Base-by-base conservation (phyloP, 2,797 vertebrate genomes). In the Chloroceryle inda region DNA sequence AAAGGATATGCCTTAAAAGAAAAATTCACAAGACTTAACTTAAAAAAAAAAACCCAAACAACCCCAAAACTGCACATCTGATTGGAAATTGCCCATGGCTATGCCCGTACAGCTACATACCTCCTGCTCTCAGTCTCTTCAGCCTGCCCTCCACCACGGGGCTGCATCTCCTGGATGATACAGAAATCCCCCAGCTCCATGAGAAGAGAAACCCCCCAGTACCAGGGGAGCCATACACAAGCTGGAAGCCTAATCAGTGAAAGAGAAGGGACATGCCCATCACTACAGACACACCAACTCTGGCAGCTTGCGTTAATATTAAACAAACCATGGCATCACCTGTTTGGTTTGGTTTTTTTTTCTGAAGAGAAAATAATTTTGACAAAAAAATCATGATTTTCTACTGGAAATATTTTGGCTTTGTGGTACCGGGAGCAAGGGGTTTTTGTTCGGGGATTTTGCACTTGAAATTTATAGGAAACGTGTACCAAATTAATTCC, bases 401-500 rank as follows among this genome's bases (percentile, higher is more conserved):
- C n/a, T 47, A 72, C 19, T 4, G 2, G 31, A 61, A 73, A 35
- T 45, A 62, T 21, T 69, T 71, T 61, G 50, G 9, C 62, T 78
- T 68, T 62, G 14, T 38, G 6, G 72, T 53, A 91, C 52, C 1
- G 2, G 5, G 14, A 67, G 14, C 4, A 62, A 68, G 26, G 31
- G 18, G 50, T 42, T 77, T 47, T 74, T 40, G 11, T 58, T 6
- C 42, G 16, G 61, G n/a, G 26, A 49, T 52, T 88, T 85, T 38
- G 17, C 14, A 44, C 38, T 79, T 92, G 42, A 53, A 61, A 9
- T 72, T 75, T 59, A 38, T 27, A 59, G 27, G 24, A 93, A 96
- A 91, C 58, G 73, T 78, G 74, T 81, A 92, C 73, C 81, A 82
- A 92, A 92, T 72, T 7, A 94, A 94, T 83, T 95, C 58, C 81